Conservation (phyloP, 2,888 invertebrate species). For the Formica aserva region DNA sequence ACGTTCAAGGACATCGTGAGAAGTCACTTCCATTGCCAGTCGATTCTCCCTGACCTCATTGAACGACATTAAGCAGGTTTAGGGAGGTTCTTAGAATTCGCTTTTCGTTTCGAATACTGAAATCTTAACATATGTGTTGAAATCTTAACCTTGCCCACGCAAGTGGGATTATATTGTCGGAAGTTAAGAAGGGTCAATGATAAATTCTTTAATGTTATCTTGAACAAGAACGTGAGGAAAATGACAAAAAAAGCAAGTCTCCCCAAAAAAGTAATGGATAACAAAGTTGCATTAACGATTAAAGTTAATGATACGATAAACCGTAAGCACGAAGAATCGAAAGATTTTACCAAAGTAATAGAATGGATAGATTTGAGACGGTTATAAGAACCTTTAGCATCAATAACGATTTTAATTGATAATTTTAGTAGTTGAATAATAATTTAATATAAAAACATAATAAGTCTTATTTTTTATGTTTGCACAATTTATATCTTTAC, state of each 20-base stretch:
- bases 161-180: background rate
- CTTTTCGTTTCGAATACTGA: background rate
- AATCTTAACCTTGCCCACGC: too few species aligned
- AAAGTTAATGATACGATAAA: background rate
- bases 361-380: background rate
- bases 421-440: background rate
- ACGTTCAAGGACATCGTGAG: constrained; percentile 21
- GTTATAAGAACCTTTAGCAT: background rate
- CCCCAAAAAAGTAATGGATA: background rate
- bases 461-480: background rate
- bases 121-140: background rate
- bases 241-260: background rate
- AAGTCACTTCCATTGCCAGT: constrained; percentile 33
- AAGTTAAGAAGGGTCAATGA: background rate
- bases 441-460: background rate
- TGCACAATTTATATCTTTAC: background rate
- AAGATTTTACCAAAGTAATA: constrained; percentile 5
- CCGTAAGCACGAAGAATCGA: background rate
- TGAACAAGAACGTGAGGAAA: background rate
- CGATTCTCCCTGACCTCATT: constrained; percentile 49
- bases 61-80: constrained; percentile 21
- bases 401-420: background rate
- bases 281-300: background rate
- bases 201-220: background rate
- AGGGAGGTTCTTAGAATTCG: background rate